phyloP scores from a whole-genome alignment of 1,140 invertebrate genomes.

The Phortica variegata region DNA sequence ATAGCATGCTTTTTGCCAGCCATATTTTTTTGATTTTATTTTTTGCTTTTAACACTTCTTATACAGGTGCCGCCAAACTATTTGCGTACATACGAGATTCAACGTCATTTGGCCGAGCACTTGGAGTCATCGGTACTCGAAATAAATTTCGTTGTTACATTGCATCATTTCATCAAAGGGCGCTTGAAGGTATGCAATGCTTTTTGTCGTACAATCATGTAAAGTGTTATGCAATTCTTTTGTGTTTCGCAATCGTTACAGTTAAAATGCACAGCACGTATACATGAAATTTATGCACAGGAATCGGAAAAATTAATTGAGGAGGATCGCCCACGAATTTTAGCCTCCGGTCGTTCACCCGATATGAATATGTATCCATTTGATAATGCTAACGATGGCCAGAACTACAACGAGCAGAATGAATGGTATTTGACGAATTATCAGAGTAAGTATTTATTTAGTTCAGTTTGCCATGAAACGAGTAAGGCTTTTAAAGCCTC shows the following conservation, averaged over 20 bases:
- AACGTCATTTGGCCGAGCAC: constrained; percentile 42
- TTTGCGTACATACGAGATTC: constrained; percentile 39
- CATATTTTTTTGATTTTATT: not conserved
- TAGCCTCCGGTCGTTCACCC: constrained; percentile 52
- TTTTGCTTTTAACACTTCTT: constrained; percentile 2
- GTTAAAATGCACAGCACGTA: constrained; percentile 50
- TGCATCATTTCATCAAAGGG: constrained; percentile 59
- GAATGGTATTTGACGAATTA: constrained; percentile 41
- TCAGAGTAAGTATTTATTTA: constrained; percentile 38
- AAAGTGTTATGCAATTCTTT: not conserved
- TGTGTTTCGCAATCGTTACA: constrained; percentile 7
- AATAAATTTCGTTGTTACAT: constrained; percentile 60
- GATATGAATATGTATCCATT: constrained; percentile 53
- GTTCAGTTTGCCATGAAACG: too few species aligned
- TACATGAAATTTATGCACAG: constrained; percentile 52
- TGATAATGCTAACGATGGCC: constrained; percentile 35
- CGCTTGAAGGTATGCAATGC: constrained; percentile 57
- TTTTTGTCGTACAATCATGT: not conserved
- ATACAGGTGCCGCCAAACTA: constrained; percentile 39
- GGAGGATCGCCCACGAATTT: constrained; percentile 49
- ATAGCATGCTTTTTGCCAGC: too few species aligned
- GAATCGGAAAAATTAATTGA: constrained; percentile 50
- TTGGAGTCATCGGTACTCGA: constrained; percentile 47
- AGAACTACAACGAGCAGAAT: constrained; percentile 42
- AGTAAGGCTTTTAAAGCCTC: too few species aligned